Evolutionary conservation across 2,888 invertebrate species (phyloP).

Genomic region (Elysia crispata): DNA sequence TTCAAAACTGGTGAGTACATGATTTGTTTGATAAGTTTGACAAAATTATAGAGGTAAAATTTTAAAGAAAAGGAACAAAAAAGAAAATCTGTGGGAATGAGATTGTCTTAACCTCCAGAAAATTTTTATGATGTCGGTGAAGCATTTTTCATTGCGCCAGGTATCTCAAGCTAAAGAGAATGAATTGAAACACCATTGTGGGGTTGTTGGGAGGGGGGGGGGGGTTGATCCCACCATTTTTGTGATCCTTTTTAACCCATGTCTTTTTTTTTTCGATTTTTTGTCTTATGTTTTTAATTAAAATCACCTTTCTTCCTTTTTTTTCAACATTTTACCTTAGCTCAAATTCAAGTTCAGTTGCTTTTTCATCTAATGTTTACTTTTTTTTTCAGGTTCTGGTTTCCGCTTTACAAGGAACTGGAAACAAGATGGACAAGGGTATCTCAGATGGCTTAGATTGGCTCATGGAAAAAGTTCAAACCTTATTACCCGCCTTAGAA

Average conservation of each 20-base stretch:
- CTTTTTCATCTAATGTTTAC: background rate
- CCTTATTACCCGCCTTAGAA: conserved; percentile 83
- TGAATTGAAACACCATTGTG: too few species aligned
- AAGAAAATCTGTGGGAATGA: too few species aligned
- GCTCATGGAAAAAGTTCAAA: conserved; percentile 84
- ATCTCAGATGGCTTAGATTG: conserved; percentile 81
- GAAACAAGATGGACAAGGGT: conserved; percentile 83
- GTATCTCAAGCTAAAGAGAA: too few species aligned
- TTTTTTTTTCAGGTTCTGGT: conserved; percentile 79
- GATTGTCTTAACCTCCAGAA: too few species aligned
- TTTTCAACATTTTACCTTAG: conserved; percentile 3
- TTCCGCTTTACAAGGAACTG: conserved; percentile 77
- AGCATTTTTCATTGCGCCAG: too few species aligned
- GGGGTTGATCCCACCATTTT: too few species aligned
- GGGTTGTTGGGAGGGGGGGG: too few species aligned
- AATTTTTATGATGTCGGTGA: too few species aligned
- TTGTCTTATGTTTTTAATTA: background rate
- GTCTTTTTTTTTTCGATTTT: background rate
- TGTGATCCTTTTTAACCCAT: background rate
- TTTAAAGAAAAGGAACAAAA: too few species aligned
- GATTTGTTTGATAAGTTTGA: background rate
- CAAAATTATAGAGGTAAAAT: too few species aligned
- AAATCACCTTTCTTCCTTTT: conserved; percentile 1
- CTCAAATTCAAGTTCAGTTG: background rate
- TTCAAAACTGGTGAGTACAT: conserved; percentile 82